phyloP scores from a whole-genome alignment of 2,888 invertebrate species.

The Chorisops tibialis region DNA sequence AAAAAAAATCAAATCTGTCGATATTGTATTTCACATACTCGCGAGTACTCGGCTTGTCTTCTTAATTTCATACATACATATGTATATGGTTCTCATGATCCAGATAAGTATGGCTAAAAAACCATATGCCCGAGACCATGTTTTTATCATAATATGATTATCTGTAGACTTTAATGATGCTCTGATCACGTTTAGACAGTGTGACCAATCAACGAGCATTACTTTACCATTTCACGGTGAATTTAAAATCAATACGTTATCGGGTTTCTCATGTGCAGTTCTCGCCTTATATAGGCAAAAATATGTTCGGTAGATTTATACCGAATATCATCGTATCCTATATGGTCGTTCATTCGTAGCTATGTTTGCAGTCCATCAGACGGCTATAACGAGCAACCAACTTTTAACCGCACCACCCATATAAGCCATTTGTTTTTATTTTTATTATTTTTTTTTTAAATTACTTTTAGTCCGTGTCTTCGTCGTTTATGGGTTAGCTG shows the following conservation, averaged over 20 bases:
- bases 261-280: constrained; percentile 20
- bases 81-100: constrained; percentile 22
- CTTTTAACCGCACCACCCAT: too few relatives aligned
- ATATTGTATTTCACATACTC: not conserved
- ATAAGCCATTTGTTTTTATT: too few relatives aligned
- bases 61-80: too few relatives aligned
- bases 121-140: not conserved
- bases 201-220: constrained; percentile 35
- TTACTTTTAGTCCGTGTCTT: too few relatives aligned
- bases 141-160: constrained; percentile 26
- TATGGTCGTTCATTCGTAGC: too few relatives aligned
- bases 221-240: constrained; percentile 35
- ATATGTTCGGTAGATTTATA: not conserved
- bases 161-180: constrained; percentile 29
- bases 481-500: too few relatives aligned
- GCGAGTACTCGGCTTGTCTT: not conserved
- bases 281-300: not conserved
- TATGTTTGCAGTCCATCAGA: too few relatives aligned
- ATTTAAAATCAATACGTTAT: constrained; percentile 36
- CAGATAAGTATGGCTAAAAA: constrained; percentile 3
- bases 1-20: not conserved
- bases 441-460: too few relatives aligned
- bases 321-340: too few relatives aligned
- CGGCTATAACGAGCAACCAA: too few relatives aligned
- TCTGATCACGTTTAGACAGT: constrained; percentile 34